phyloP scores from a whole-genome alignment of 2,113 vertebrate genomes.

The Equus quagga region DNA sequence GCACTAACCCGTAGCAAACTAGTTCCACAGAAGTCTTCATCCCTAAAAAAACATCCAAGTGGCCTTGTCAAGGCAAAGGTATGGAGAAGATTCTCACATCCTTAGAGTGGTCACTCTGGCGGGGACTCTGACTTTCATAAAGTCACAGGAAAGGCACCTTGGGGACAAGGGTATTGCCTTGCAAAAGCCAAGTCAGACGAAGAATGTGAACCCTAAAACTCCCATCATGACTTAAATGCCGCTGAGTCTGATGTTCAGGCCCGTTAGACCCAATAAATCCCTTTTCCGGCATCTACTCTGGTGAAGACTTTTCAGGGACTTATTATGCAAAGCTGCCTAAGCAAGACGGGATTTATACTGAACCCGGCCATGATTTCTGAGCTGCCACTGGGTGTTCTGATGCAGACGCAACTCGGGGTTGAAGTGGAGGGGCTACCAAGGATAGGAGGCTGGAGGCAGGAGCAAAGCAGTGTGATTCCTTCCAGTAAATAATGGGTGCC shows the following conservation, averaged over 20 bases:
- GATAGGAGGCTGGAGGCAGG: slow-evolving; percentile 47
- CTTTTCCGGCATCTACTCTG: slow-evolving; percentile 9
- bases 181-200: slow-evolving; percentile 31
- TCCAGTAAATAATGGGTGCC: slow-evolving; percentile 47
- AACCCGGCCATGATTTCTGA: slow-evolving; percentile 79
- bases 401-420: slow-evolving; percentile 58
- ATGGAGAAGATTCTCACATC: not conserved
- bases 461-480: not conserved
- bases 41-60: not conserved
- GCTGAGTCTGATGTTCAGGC: slow-evolving; percentile 21
- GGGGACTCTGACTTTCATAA: not conserved
- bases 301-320: slow-evolving; percentile 75
- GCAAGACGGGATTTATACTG: slow-evolving; percentile 75
- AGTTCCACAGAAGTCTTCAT: not conserved
- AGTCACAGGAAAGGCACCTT: not conserved
- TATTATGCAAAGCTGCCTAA: slow-evolving; percentile 81
- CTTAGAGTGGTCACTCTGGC: not conserved
- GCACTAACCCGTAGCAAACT: not conserved
- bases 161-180: not conserved
- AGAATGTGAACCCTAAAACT: slow-evolving; percentile 52
- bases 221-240: slow-evolving; percentile 6
- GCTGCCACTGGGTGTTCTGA: slow-evolving; percentile 74
- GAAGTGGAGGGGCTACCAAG: slow-evolving; percentile 76
- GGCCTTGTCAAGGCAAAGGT: not conserved
- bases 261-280: slow-evolving; percentile 65